Conservation (phyloP, 2,797 vertebrate genomes). For the Chromobotia macracanthus region DNA sequence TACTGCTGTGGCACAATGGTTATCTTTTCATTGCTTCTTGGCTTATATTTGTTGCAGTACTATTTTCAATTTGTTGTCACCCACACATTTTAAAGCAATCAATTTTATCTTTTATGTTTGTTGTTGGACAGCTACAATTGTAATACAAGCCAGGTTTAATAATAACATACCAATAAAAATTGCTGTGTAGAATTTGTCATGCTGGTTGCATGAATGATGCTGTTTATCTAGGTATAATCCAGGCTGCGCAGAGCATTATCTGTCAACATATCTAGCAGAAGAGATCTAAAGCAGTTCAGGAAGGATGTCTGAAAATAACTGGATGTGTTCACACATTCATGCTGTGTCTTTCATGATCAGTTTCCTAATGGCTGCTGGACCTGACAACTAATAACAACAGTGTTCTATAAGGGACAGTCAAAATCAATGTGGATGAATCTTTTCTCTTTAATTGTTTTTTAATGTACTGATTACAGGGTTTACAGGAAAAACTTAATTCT, state of each 20-base stretch:
- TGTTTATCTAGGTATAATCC: background rate
- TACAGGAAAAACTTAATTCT: too few relatives aligned
- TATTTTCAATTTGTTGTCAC: background rate
- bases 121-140: background rate
- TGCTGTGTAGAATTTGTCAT: background rate
- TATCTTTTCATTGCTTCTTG: background rate
- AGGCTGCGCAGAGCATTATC: background rate
- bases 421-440: background rate
- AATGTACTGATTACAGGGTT: too few relatives aligned
- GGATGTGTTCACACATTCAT: background rate
- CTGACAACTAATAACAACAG: background rate
- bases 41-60: background rate
- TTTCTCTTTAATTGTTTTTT: too few relatives aligned
- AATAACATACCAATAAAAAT: background rate
- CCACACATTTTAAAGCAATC: background rate
- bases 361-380: background rate
- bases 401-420: background rate
- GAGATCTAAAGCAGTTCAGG: slow-evolving; percentile 25
- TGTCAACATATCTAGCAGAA: background rate
- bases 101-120: background rate
- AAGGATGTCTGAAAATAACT: slow-evolving; percentile 37
- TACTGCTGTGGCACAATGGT: background rate
- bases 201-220: background rate
- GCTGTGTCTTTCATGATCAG: slow-evolving; percentile 4
- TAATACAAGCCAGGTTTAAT: background rate